These are phyloP conservation scores for Lasioglossum oenotherae DNA, from an alignment of 2,888 invertebrate genomes.

Conservation along the genomic window DNA sequence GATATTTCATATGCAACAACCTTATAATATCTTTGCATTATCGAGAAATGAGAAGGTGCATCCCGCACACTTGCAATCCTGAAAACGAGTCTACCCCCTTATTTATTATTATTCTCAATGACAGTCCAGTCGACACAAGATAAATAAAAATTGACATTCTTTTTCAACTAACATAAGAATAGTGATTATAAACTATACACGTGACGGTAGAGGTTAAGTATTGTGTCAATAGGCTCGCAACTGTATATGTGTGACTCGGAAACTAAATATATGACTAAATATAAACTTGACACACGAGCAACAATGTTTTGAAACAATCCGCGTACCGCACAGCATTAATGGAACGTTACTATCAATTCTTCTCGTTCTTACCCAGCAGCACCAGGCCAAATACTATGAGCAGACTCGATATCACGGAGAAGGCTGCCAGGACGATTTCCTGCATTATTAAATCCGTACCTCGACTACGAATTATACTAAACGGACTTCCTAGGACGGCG, in stretches of 20 bases:
- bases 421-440: constrained; percentile 85
- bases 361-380: constrained; percentile 86
- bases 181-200: constrained; percentile 35
- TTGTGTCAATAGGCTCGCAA: constrained; percentile 34
- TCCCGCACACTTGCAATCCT: no score
- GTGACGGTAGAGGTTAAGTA: constrained; percentile 52
- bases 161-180: constrained; percentile 12
- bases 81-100: no score
- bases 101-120: background rate
- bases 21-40: no score
- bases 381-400: constrained; percentile 86
- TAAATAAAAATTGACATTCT: background rate
- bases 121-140: background rate
- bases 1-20: no score
- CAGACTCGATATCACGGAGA: constrained; percentile 86
- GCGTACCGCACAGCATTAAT: constrained; percentile 38
- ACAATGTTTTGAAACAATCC: constrained; percentile 35
- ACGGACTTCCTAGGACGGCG: constrained; percentile 38
- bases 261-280: constrained; percentile 46
- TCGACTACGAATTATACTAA: constrained; percentile 43
- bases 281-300: constrained; percentile 24
- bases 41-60: no score
- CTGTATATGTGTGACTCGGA: constrained; percentile 18
- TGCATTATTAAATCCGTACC: constrained; percentile 77
- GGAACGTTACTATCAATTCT: constrained; percentile 31